Conservation (phyloP, 2,113 vertebrate species). For the Alces alces region DNA sequence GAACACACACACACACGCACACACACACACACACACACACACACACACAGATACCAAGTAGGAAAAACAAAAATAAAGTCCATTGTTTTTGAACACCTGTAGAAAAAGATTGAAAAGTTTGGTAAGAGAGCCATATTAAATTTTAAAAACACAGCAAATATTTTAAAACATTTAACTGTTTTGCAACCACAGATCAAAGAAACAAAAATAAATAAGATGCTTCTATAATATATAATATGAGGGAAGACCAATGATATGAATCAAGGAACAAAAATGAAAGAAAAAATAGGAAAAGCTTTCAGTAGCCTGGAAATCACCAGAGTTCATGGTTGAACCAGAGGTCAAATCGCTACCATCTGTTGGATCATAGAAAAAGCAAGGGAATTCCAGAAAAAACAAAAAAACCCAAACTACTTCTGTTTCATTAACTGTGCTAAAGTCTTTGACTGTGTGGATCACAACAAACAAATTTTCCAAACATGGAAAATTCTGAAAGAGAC, state of each 20-base stretch:
- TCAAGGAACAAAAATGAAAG: not conserved
- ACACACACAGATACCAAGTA: not conserved
- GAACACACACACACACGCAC: no score
- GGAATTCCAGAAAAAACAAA: not conserved
- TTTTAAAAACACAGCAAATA: not conserved
- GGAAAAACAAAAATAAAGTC: not conserved
- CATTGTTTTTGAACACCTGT: not conserved
- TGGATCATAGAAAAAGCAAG: not conserved
- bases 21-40: not conserved
- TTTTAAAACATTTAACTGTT: not conserved
- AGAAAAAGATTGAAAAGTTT: not conserved
- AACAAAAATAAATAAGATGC: not conserved
- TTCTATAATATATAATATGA: not conserved
- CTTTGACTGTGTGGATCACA: not conserved
- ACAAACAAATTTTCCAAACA: not conserved
- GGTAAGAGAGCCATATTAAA: not conserved
- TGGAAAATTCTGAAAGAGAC: not conserved
- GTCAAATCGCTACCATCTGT: not conserved
- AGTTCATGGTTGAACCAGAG: not conserved
- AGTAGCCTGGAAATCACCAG: not conserved
- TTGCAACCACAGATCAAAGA: not conserved
- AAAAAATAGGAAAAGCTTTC: not conserved
- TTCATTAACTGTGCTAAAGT: not conserved
- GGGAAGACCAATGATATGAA: not conserved
- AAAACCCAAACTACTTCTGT: not conserved